Evolutionary conservation across 2,888 invertebrate genomes (phyloP).

Genomic region (Dasysyrphus tricinctus): DNA sequence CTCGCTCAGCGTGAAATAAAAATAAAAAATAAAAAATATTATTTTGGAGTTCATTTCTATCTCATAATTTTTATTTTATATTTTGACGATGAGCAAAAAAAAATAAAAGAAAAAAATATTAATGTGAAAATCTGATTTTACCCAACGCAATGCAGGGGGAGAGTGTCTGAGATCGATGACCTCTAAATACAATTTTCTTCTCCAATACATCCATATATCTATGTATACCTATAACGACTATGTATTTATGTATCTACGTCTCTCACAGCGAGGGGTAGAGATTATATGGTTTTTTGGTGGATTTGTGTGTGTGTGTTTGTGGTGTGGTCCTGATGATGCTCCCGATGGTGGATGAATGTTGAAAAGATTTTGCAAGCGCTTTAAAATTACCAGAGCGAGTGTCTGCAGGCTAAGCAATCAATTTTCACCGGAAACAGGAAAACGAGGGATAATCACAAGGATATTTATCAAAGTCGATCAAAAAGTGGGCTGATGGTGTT

Average conservation of each 20-base stretch:
- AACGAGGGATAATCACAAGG: constrained; percentile 62
- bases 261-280: constrained; percentile 17
- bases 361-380: constrained; percentile 42
- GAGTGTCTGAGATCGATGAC: constrained; percentile 59
- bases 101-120: constrained; percentile 14
- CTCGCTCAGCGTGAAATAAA: constrained; percentile 44
- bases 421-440: constrained; percentile 63
- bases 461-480: constrained; percentile 71
- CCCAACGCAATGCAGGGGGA: constrained; percentile 53
- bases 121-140: constrained; percentile 52
- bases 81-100: constrained; percentile 34
- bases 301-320: constrained; percentile 1
- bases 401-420: constrained; percentile 67
- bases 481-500: constrained; percentile 18
- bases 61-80: neutral
- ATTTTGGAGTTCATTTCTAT: constrained; percentile 34
- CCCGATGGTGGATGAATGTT: neutral
- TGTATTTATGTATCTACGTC: neutral
- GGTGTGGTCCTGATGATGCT: neutral
- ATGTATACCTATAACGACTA: too few species aligned
- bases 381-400: constrained; percentile 41
- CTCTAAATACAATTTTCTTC: constrained; percentile 64
- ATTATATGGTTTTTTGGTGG: neutral
- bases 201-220: neutral
- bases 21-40: constrained; percentile 41